Conservation (phyloP, 2,113 vertebrate species). For the Spermophilus dauricus region DNA sequence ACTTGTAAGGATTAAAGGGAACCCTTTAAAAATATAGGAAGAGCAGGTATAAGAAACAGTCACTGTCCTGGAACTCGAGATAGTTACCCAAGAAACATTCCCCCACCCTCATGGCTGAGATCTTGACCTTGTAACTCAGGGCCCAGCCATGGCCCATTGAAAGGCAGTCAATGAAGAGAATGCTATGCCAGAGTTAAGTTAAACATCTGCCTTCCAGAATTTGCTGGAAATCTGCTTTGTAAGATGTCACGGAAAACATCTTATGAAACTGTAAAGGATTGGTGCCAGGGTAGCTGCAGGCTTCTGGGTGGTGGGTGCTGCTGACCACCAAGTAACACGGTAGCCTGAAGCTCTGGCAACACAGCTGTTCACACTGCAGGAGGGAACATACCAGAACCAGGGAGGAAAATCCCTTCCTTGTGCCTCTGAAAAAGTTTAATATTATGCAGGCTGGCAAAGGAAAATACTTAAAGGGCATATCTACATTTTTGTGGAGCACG, state of each 20-base stretch:
- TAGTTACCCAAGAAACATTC: not conserved
- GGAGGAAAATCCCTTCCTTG: not conserved
- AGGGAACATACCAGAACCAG: not conserved
- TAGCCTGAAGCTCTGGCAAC: not conserved
- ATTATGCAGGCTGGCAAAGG: not conserved
- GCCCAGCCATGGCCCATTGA: not conserved
- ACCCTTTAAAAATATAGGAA: not conserved
- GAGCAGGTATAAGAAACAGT: not conserved
- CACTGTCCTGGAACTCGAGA: not conserved
- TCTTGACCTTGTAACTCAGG: not conserved
- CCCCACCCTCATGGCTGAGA: not conserved
- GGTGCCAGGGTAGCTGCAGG: not conserved
- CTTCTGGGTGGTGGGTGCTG: not conserved
- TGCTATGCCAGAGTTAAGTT: not conserved
- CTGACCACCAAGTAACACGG: not conserved
- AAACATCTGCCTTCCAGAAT: not conserved
- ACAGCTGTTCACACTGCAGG: not conserved
- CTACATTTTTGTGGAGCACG: conserved; percentile 39
- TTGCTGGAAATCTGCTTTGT: not conserved
- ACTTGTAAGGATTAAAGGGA: not conserved
- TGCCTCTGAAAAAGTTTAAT: not conserved
- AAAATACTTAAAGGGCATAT: conserved; percentile 42
- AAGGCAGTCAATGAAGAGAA: not conserved
- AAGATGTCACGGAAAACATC: not conserved
- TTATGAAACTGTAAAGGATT: not conserved